Base-by-base conservation (phyloP, 1,140 invertebrate genomes). In the Ceratosolen solmsi region DNA sequence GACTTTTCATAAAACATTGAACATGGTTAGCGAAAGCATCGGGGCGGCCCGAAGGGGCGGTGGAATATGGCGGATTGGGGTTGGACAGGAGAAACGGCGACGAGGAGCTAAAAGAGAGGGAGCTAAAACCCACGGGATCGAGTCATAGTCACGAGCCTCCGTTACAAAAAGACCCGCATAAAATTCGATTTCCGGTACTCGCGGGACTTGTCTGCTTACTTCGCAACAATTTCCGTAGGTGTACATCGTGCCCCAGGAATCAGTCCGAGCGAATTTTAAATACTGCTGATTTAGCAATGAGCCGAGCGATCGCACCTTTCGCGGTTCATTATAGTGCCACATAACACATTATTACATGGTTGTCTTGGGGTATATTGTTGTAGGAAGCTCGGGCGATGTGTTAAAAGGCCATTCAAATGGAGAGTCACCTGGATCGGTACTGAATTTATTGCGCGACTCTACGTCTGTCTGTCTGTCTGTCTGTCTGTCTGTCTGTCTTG, bases 181-280 rank as follows among this genome's bases (percentile, higher is more conserved):
- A 78, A 82, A 82, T 78, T 82, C 80, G 80, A 82, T 82, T 82
- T 71, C 75, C 33, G 54, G 74, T 78, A 58, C 80, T 71, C 80
- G 38, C 27, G 79, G 79, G 71, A 80, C 68, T 74, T 75, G 79
- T 78, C 38, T 63, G 80, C 80, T 78, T 82, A 72, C 68, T 82
- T 51, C 65, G 80, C 80, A 78, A 82, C 74, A 82, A 82, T 78
- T 71, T 74, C 54, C 63, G 60, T 65, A 65, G 60, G 11, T 36
- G 60, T 36, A 65, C 60, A 36, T 65, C 30, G 60, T 27, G 60
- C 30, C 9, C 60, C n/a, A n/a, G 20, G 56, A 46, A 27, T 25
- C n/a, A 7, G 15, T 22, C 22, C 51, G 70, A 51, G 38, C 71
- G 36, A 58, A 82, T 82, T 76, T 82, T 82, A 82, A 82, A 76